Base-by-base conservation (phyloP, 2,797 vertebrate genomes). In the Sebastes vulpes region DNA sequence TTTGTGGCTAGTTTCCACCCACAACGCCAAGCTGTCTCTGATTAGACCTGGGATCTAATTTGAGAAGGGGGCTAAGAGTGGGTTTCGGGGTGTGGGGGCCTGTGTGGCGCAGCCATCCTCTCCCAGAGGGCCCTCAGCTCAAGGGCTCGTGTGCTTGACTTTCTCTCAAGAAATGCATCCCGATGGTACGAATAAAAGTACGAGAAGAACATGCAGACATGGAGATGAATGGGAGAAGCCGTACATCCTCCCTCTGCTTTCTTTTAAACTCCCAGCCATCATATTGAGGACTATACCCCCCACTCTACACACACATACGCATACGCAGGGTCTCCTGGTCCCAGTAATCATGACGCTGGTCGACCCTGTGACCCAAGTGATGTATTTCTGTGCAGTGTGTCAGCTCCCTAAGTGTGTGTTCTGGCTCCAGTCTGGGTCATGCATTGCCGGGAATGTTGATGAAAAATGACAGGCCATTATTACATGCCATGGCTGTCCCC, bases 21-120 rank as follows among this genome's bases (percentile, higher is more conserved):
- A 92, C 94, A 94, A 92, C 70, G 82, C 88, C 90, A 93, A 93
- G 93, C 94, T 95, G 95, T 91, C 90, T 94, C 92, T 95, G 94
- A 96, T 95, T 95, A 95, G 91, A 94, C 92, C 92, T 92, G 91
- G 91, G 92, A 93, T 95, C 90, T 95, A 89, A 94, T 95, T 95
- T 95, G 91, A 90, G 85, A 88, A 88, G 82, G 84, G 91, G 90
- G 86, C 87, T 91, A 80, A 56, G 74, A 84, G 82, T 79, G 84
- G 82, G 77, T 89, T 65, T 89, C 16, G 23, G 84, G 83, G 75
- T 48, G 71, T 82, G 83, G 85, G 88, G 86, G 86, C 85, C 83
- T 90, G 71, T 91, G 75, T 83, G 89, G 84, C 10, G 57, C 54
- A 81, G 87, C 77, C 74, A 85, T 88, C 84, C 77, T 90, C 72